A percentile compares a stretch with the other conserved stretches of the same genome.
phyloP scores from a whole-genome alignment of 2,113 vertebrate genomes.

The Hepsetus odoe region DNA sequence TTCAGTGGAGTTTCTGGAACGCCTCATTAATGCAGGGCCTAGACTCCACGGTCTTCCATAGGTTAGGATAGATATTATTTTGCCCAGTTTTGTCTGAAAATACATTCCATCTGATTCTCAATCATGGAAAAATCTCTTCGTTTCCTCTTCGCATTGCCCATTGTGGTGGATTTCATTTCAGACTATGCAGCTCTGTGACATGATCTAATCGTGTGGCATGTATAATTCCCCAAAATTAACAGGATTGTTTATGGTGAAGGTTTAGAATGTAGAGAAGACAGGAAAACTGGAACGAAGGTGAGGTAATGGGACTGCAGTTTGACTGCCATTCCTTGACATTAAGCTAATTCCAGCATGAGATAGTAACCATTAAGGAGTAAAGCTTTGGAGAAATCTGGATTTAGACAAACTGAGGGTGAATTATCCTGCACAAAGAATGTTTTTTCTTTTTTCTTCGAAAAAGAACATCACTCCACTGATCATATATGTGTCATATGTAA shows the following conservation, averaged over 20 bases:
- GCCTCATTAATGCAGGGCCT: slow-evolving; percentile 30
- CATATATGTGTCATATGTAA: background rate
- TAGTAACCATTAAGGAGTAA: slow-evolving; percentile 66
- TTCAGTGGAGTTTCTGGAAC: background rate
- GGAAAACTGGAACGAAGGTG: slow-evolving; percentile 36
- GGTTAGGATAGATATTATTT: background rate
- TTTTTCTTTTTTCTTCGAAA: slow-evolving; percentile 56
- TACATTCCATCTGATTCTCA: slow-evolving; percentile 39
- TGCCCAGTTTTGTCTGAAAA: slow-evolving; percentile 23
- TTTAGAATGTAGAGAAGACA: slow-evolving; percentile 20
- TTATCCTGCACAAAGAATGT: slow-evolving; percentile 54
- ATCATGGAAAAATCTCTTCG: slow-evolving; percentile 61
- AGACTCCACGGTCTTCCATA: slow-evolving; percentile 4
- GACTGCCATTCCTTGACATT: slow-evolving; percentile 62
- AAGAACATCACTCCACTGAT: slow-evolving; percentile 1
- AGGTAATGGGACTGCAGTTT: slow-evolving; percentile 43
- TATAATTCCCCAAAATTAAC: slow-evolving; percentile 46
- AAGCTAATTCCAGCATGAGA: slow-evolving; percentile 61
- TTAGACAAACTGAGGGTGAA: slow-evolving; percentile 56
- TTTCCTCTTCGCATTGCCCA: background rate
- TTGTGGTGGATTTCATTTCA: slow-evolving; percentile 50
- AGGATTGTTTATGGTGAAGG: slow-evolving; percentile 42
- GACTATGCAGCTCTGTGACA: slow-evolving; percentile 50
- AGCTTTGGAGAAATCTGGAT: background rate
- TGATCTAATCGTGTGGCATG: slow-evolving; percentile 48